These are phyloP conservation scores for Lucilia sericata DNA, from an alignment of 1,140 invertebrate genomes.

Conservation along the genomic window DNA sequence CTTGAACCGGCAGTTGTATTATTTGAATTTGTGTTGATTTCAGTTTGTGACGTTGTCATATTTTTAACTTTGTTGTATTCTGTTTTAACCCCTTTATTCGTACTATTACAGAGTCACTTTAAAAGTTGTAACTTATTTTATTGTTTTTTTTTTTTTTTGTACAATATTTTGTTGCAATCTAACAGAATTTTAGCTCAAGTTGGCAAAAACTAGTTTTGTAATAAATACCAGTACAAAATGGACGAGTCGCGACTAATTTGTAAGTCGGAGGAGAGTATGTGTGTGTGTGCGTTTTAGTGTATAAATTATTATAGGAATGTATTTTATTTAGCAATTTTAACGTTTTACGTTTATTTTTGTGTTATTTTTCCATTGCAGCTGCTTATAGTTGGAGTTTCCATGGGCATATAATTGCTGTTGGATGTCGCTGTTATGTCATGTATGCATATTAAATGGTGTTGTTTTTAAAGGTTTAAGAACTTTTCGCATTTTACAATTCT, in stretches of 20 bases:
- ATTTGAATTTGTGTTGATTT: slow-evolving; percentile 41
- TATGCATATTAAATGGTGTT: no score
- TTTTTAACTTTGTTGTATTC: slow-evolving; percentile 20
- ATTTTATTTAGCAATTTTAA: not conserved
- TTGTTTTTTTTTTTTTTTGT: not conserved
- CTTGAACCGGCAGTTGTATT: slow-evolving; percentile 15
- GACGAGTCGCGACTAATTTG: not conserved
- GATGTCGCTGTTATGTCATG: not conserved
- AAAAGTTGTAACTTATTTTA: not conserved
- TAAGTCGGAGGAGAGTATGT: not conserved
- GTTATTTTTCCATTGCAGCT: slow-evolving; percentile 15
- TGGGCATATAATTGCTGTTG: not conserved
- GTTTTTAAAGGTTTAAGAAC: no score
- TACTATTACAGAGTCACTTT: not conserved
- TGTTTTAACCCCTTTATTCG: not conserved
- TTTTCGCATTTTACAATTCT: not conserved
- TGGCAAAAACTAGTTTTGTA: slow-evolving; percentile 18
- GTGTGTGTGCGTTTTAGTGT: not conserved
- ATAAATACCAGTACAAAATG: not conserved
- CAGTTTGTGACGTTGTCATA: slow-evolving; percentile 39
- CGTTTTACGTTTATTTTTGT: not conserved
- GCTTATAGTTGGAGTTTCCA: not conserved
- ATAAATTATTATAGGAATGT: slow-evolving; percentile 14
- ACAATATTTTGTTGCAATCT: not conserved
- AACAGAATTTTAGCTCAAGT: not conserved